Evolutionary conservation across 2,797 vertebrate species (phyloP), one percentile per base, ranked within the genome.

Genomic region (Spinus olivaceus): DNA sequence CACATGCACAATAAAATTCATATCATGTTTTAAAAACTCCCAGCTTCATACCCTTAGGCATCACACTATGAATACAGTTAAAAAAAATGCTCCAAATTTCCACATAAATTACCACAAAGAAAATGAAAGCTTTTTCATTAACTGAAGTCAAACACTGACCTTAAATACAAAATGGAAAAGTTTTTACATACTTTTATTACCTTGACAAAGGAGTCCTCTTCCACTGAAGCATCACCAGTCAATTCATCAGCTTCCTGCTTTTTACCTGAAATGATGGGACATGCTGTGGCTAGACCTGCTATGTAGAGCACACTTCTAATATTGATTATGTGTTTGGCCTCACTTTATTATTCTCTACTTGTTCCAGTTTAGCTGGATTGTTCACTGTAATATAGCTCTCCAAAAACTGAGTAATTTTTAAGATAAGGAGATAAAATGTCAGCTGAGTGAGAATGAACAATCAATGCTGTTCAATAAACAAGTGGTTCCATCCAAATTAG

Each of bases 131-230:
- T 35, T 57, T 77, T 56, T 61, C 37, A 13, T 16, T 76, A 89
- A 83, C 24, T 63, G 59, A 92, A 59, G 12, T 30, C 30, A 86
- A 91, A 60, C 27, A 56, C 3, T 51, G 35, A 65, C 42, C 20
- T 73, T 80, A 79, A 70, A 51, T 44, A 82, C 4, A 87, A 90
- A 83, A 51, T 41, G 18, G 37, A 80, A 56, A 81, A 72, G 54
- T 47, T 79, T 33, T 32, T 87, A 94, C 94, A 92, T 92, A 95
- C 88, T 95, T 97, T 90, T 81, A 96, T 97, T 98, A 99, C 99
- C 99, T 99, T 99, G 90, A 98, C 98, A 96, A 98, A 97, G 47
- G 96, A 93, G 91, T 99, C 99, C 51, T 99, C 99, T 97, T 99
- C 99, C 76, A 98, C 96, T 21, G 98, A 97, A 80, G 96, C 97